Percentiles rank a stretch among this genome's conserved stretches.
These are phyloP conservation scores for Turritopsis rubra DNA, from an alignment of 30 jellyfish, hydroid and myxozoan species.

Conservation along the genomic window DNA sequence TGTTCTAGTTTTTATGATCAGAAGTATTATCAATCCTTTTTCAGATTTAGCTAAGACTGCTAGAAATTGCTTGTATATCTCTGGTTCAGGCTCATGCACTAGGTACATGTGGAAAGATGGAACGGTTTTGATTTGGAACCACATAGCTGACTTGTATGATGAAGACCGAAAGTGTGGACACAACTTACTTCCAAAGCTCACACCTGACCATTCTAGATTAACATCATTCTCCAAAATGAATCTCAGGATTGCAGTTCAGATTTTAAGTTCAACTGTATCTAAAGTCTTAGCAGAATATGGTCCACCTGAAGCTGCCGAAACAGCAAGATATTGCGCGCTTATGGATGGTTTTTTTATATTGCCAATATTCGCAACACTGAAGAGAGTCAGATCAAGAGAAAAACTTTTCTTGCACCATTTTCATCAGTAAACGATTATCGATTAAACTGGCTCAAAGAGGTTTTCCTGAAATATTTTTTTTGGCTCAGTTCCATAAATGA, in stretches of 20 bases:
- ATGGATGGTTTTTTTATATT: conserved; percentile 43
- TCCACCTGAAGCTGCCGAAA: conserved; percentile 36
- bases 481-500: conserved; percentile 12
- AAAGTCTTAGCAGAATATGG: conserved; percentile 37
- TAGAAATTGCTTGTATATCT: conserved; percentile 32
- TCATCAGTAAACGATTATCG: conserved; percentile 9
- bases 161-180: conserved; percentile 40
- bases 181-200: conserved; percentile 29
- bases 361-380: conserved; percentile 26
- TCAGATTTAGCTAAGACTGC: conserved; percentile 58
- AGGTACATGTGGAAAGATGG: conserved; percentile 57
- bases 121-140: conserved; percentile 23
- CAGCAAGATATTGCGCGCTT: conserved; percentile 39
- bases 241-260: conserved; percentile 42
- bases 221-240: conserved; percentile 40
- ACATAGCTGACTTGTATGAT: conserved; percentile 25
- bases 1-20: conserved; percentile 46
- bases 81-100: conserved; percentile 49
- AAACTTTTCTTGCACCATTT: conserved; percentile 1
- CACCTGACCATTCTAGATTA: conserved; percentile 30
- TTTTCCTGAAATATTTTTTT: conserved; percentile 17
- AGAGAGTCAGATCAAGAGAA: conserved; percentile 29
- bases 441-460: conserved; percentile 12
- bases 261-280: conserved; percentile 30
- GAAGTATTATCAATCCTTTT: conserved; percentile 51